Percentiles rank a stretch among this genome's conserved stretches.
These are phyloP conservation scores for Calameuta filiformis DNA, from an alignment of 2,888 invertebrate genomes.

Conservation along the genomic window DNA sequence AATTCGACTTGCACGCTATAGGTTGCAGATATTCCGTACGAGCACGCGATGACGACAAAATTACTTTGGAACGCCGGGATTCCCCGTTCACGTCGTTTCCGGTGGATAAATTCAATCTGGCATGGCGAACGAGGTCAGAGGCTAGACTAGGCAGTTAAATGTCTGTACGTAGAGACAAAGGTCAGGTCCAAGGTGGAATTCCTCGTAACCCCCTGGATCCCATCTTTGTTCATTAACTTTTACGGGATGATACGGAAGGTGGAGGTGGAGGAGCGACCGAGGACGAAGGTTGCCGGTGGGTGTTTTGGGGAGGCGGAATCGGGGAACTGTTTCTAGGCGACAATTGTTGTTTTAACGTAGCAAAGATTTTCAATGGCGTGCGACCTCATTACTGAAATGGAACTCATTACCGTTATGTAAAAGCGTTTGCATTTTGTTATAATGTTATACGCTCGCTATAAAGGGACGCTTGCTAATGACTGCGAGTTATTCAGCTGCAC, in stretches of 20 bases:
- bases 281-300: constrained; percentile 26
- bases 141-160: constrained; percentile 10
- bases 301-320: constrained; percentile 2
- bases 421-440: constrained; percentile 48
- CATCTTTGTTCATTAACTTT: constrained; percentile 48
- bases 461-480: constrained; percentile 48
- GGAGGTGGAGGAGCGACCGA: neutral
- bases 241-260: constrained; percentile 26
- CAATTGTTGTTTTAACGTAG: constrained; percentile 33
- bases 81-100: constrained; percentile 44
- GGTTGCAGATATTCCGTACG: neutral
- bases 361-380: constrained; percentile 49
- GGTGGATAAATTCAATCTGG: constrained; percentile 49
- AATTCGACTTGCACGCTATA: neutral
- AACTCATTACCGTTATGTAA: constrained; percentile 59
- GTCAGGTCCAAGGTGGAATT: constrained; percentile 25
- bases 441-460: constrained; percentile 33
- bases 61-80: neutral
- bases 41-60: neutral
- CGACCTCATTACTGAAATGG: constrained; percentile 64
- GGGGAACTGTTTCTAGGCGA: constrained; percentile 16
- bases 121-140: constrained; percentile 14
- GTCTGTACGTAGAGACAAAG: neutral
- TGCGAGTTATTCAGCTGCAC: constrained; percentile 56
- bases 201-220: constrained; percentile 38